These are phyloP conservation scores for Phalera bucephala DNA, from an alignment of 2,888 invertebrate species.

Conservation along the genomic window DNA sequence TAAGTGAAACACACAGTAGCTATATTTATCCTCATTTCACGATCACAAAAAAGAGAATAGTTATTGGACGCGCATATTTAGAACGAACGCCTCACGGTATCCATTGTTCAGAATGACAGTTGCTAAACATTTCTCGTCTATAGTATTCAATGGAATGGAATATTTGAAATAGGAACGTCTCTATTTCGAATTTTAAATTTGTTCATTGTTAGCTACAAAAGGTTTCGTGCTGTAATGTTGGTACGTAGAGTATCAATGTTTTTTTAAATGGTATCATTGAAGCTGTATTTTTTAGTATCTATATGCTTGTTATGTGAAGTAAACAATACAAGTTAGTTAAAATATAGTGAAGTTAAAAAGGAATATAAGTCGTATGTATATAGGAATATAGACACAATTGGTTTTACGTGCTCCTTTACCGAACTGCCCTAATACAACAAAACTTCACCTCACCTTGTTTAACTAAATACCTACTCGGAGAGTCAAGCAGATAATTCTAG, in stretches of 20 bases:
- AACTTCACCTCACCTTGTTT: no score
- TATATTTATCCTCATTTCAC: slow-evolving; percentile 42
- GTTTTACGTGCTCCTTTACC: no score
- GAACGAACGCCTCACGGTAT: slow-evolving; percentile 42
- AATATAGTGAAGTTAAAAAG: no score
- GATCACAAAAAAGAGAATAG: slow-evolving; percentile 48
- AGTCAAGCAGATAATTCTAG: no score
- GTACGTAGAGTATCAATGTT: neutral
- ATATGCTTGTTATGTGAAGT: no score
- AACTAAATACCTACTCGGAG: no score
- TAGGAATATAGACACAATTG: no score
- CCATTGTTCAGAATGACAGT: slow-evolving; percentile 65
- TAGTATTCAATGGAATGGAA: slow-evolving; percentile 19
- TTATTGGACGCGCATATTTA: slow-evolving; percentile 61
- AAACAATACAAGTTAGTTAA: no score
- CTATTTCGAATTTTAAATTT: slow-evolving; percentile 43
- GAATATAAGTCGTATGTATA: no score
- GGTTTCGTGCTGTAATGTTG: slow-evolving; percentile 1
- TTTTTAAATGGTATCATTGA: neutral
- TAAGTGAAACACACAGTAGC: slow-evolving; percentile 29
- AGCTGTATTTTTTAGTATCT: no score
- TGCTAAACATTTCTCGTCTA: slow-evolving; percentile 55
- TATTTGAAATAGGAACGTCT: slow-evolving; percentile 60
- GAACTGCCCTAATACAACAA: no score
- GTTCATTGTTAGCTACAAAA: neutral